Conservation (phyloP, 2,113 vertebrate species). For the Ramphastos sulfuratus region DNA sequence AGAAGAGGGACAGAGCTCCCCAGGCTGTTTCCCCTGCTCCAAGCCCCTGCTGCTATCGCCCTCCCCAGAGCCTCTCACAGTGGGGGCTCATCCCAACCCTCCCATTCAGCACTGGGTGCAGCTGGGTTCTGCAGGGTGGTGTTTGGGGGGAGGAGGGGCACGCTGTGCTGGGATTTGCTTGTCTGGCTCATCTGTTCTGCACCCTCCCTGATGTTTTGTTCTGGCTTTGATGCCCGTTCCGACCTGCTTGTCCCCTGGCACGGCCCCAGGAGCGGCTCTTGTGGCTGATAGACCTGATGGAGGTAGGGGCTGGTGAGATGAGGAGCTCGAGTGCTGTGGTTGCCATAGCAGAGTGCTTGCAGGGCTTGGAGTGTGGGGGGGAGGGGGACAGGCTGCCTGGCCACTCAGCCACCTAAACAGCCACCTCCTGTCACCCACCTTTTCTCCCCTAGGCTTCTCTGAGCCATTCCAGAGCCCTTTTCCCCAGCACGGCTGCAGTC, state of each 20-base stretch:
- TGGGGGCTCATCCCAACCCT: neutral
- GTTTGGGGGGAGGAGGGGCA: neutral
- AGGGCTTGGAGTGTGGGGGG: neutral
- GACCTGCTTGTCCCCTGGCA: neutral
- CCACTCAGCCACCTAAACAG: neutral
- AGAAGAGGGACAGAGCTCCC: neutral
- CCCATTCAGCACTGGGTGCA: rapidly evolving
- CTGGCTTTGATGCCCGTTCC: neutral
- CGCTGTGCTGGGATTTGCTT: rapidly evolving
- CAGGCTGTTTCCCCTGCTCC: neutral
- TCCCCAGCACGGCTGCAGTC: neutral
- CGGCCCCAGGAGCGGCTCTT: constrained; percentile 89
- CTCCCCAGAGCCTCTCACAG: neutral
- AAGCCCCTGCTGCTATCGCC: neutral
- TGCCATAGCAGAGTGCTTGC: neutral
- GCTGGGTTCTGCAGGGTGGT: neutral
- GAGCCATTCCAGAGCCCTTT: neutral
- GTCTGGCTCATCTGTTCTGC: neutral
- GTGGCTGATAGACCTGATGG: constrained; percentile 99
- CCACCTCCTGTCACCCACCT: neutral
- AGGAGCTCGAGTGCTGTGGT: constrained; percentile 34
- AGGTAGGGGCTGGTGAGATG: constrained; percentile 82
- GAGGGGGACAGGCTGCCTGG: neutral
- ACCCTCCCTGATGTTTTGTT: constrained; percentile 11
- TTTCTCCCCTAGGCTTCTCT: neutral